Evolutionary conservation across 2,113 vertebrate species (phyloP), one percentile per base, ranked within the genome.

Genomic region (Scalopus aquaticus): DNA sequence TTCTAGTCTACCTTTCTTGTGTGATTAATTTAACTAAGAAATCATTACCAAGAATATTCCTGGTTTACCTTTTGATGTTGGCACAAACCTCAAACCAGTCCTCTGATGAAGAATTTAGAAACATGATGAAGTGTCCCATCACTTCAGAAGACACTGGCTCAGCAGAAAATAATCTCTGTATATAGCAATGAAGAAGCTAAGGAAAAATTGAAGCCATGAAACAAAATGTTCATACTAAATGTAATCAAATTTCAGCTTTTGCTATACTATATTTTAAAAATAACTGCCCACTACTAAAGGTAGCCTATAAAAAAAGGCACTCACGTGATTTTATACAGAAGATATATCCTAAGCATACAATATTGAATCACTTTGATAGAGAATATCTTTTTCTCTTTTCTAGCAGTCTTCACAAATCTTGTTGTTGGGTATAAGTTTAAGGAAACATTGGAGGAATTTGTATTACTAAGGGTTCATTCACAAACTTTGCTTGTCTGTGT

Each of bases 61-160:
- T 88, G 78, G 62, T 77, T 73, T 67, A 90, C 78, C 91, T 96
- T 79, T 37, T 32, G 95, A 96, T 98, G 93, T 96, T 93, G 77
- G 42, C 49, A 69, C 62, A 90, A 79, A 91, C 10, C 54, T 73
- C 80, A 73, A 78, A 54, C 56, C 86, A 35, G 60, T 81, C 32
- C 70, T 90, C 91, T 62, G 37, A 70, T 74, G 77, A 93, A 62
- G 93, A 86, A 79, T 73, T 15, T 10, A 58, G 88, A 90, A 90
- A 96, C 96, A 60, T 42, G 78, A 95, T 72, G 83, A 84, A 28
- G 19, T 73, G 11, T 83, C 42, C 24, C 17, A 65, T 54, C 32
- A 6, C 51, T 39, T 69, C 17, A 70, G 20, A 56, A 83, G 56
- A 78, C 69, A 51, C 35, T 54, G 2, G 35, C 58, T 96, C 58